Base-by-base conservation (phyloP, 1,140 invertebrate species). In the Hyposmocoma kahamanoa region DNA sequence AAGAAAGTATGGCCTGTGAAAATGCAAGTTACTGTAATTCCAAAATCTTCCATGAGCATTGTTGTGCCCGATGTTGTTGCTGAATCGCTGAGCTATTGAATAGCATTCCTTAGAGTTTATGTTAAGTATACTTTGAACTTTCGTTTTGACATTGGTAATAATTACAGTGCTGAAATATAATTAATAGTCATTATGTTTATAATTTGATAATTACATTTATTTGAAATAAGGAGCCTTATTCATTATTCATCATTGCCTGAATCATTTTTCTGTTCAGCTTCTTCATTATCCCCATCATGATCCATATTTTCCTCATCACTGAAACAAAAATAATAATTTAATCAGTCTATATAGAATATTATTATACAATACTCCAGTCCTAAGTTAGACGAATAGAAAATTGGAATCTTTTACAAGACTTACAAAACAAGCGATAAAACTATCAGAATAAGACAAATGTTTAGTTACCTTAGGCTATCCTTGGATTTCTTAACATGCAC, bases 1-100 rank as follows among this genome's bases (percentile, higher is more conserved):
- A 77, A 80, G 59, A 84, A 84, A 39, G 73, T 84, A 15, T 82
- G 78, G 81, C 81, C 81, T 51, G 19, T 76, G 3, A 81, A 75
- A 65, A 69, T 67, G 54, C 66, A 76, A 42, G 49, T 71, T 9
- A 65, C 62, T 46, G 28, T 59, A 8, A 58, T 78, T 36, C 50
- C 53, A 17, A 62, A 47, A 39, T 50, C 56, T 41, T 42, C 54
- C 19, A 56, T 59, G 28, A 55, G 32, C 32, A 36, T 36, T 36
- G 3, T 36, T 17, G 18, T 36, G 15, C 32, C 32, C 15, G 32
- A 36, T 15, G 15, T 17, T 2, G 11, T 36, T 36, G 32, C 32
- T 36, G 32, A 36, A 15, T 36, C 32, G 1, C 32, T 17, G 9
- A 36, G 32, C 13, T 36, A 36, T 17, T 36, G 15, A 36, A n/a